Conservation (phyloP, 1,140 invertebrate genomes). For the Phocides pigmalion region DNA sequence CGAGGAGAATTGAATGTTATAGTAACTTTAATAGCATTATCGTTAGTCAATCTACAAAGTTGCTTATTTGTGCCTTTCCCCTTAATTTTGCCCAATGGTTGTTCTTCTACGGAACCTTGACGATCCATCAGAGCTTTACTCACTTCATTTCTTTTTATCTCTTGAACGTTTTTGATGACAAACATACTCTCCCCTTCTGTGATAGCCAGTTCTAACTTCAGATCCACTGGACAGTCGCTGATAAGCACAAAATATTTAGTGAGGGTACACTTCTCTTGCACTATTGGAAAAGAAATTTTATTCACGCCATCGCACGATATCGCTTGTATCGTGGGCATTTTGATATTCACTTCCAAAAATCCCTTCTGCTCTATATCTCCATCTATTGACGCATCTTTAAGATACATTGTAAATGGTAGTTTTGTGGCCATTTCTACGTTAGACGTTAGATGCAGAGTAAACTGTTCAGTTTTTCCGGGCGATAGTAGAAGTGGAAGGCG, state of each 20-base stretch:
- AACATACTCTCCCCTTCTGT: constrained; percentile 61
- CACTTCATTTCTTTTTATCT: constrained; percentile 67
- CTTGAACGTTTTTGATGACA: constrained; percentile 65
- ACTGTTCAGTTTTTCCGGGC: constrained; percentile 65
- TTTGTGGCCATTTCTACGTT: constrained; percentile 57
- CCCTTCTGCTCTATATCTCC: constrained; percentile 57
- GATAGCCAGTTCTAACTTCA: constrained; percentile 64
- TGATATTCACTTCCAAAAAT: constrained; percentile 55
- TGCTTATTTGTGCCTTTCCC: constrained; percentile 59
- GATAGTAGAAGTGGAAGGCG: constrained; percentile 65
- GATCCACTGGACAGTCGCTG: constrained; percentile 64
- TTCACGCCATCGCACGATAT: constrained; percentile 70
- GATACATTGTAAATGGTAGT: constrained; percentile 56
- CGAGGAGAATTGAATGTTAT: constrained; percentile 63
- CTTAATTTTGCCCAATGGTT: constrained; percentile 45
- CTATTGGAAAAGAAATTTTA: constrained; percentile 58
- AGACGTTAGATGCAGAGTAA: constrained; percentile 65
- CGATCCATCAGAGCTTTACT: constrained; percentile 66
- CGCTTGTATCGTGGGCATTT: constrained; percentile 68
- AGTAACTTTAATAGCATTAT: constrained; percentile 68
- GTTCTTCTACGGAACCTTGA: constrained; percentile 47
- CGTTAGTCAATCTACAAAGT: constrained; percentile 61
- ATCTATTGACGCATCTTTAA: constrained; percentile 69
- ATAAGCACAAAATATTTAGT: constrained; percentile 65
- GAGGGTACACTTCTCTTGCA: constrained; percentile 53